phyloP scores from a whole-genome alignment of 2,888 invertebrate species.

The Ashinkailepas kermadecensis region DNA sequence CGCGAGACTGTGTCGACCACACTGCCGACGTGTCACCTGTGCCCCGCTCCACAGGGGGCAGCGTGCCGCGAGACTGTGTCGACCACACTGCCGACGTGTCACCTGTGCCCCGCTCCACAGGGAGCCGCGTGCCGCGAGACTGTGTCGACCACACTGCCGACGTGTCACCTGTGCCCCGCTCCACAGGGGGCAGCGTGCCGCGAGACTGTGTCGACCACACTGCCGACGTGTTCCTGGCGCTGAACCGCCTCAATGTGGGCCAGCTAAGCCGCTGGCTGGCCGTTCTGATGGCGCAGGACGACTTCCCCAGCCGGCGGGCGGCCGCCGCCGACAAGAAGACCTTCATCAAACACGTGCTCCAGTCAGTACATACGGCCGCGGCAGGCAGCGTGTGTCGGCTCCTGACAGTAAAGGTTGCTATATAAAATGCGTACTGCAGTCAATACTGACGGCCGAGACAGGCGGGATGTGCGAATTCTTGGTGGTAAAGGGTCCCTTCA shows the following conservation, averaged over 20 bases:
- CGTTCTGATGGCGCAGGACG: background rate
- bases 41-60: background rate
- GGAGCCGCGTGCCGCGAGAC: background rate
- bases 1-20: slow-evolving; percentile 8
- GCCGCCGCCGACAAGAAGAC: background rate
- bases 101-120: background rate
- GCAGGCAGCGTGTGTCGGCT: background rate
- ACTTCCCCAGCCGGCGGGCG: slow-evolving; percentile 6
- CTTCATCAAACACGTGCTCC: slow-evolving; percentile 17
- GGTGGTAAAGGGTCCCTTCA: too few relatives aligned
- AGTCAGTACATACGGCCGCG: background rate
- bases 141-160: background rate
- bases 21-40: slow-evolving; percentile 4
- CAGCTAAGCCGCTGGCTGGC: slow-evolving; percentile 1
- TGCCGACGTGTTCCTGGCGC: slow-evolving; percentile 7
- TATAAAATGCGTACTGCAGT: too few relatives aligned
- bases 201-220: slow-evolving; percentile 12
- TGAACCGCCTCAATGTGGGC: background rate
- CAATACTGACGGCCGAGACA: too few relatives aligned
- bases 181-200: background rate
- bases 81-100: slow-evolving; percentile 12
- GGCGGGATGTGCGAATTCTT: too few relatives aligned
- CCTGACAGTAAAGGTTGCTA: too few relatives aligned
- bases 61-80: slow-evolving; percentile 10
- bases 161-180: too few relatives aligned